Base-by-base conservation (phyloP, 2,797 vertebrate species). In the Sphenopsis melanotis region DNA sequence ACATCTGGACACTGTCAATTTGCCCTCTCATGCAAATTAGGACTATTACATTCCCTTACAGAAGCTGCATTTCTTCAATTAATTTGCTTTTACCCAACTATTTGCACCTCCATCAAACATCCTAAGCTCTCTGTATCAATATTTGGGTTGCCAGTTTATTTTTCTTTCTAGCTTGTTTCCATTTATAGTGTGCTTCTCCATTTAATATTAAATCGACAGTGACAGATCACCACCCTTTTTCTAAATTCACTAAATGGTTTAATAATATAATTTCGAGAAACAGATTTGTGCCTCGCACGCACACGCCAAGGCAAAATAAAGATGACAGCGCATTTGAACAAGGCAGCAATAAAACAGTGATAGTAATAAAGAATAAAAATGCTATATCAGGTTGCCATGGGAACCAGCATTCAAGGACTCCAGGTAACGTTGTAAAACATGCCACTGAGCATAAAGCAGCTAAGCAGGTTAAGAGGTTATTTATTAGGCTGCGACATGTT, bases 381-480 rank as follows among this genome's bases (percentile, higher is more conserved):
- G 96, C 96, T 95, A 37, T 94, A 96, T 96, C 84, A 8, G 65
- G 97, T 97, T 97, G 96, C 95, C 96, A 97, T 96, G 96, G 97
- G 94, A 97, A 97, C 97, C 79, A 83, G 95, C 91, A 96, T 89
- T 95, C 96, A 97, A 97, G 97, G 97, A 97, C 97, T 97, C 96
- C 96, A 97, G 97, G 97, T 97, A 97, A 96, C 53, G 22, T 60
- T 97, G 97, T 97, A 97, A 97, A 97, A 97, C 97, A 97, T 83
- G 90, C 93, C 94, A 95, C 95, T 75, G 93, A 97, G 97, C 96
- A 96, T 95, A 96, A 96, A 96, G 95, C 96, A 96, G 94, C 97
- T 94, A 96, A 96, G 97, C 97, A 96, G 97, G 97, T 97, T 97
- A 97, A 97, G 95, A 94, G 97, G 96, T 97, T 97, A 97, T 97